These are phyloP conservation scores for Myotis brandtii DNA, from an alignment of 2,113 vertebrate species.

Conservation along the genomic window DNA sequence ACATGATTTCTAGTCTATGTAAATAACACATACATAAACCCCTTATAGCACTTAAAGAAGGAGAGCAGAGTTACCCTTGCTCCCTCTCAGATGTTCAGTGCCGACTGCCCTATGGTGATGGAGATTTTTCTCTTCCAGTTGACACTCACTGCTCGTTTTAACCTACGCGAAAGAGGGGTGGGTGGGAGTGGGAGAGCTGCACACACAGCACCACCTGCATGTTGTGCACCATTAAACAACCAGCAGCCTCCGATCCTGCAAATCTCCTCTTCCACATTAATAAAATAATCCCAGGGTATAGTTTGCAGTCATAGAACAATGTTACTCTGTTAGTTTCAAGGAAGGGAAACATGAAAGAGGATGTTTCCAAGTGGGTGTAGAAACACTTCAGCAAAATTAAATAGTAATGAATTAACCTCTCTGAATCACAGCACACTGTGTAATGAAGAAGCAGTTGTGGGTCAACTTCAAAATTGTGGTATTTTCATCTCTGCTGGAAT, in stretches of 20 bases:
- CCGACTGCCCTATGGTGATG: background rate
- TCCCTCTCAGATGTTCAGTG: background rate
- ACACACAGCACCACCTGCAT: background rate
- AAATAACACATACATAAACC: background rate
- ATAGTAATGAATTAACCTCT: conserved; percentile 42
- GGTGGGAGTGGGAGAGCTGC: background rate
- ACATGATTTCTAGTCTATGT: background rate
- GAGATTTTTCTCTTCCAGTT: background rate
- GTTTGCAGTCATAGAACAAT: background rate
- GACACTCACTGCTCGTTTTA: background rate
- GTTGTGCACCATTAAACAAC: background rate
- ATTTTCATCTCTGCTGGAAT: conserved; percentile 59
- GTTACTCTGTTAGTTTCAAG: conserved; percentile 21
- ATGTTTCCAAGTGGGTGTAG: conserved; percentile 10
- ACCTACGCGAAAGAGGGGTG: background rate
- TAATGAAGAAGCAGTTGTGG: conserved; percentile 37
- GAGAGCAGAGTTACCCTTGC: background rate
- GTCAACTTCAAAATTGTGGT: conserved; percentile 22
- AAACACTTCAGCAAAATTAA: conserved; percentile 50
- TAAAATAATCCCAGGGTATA: background rate
- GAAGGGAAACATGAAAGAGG: background rate
- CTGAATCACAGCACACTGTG: background rate
- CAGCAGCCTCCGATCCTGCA: background rate
- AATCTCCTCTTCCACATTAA: background rate
- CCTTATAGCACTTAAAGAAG: background rate